These are phyloP conservation scores for Drosophila lowei DNA, from an alignment of 1,140 invertebrate species.

Conservation along the genomic window DNA sequence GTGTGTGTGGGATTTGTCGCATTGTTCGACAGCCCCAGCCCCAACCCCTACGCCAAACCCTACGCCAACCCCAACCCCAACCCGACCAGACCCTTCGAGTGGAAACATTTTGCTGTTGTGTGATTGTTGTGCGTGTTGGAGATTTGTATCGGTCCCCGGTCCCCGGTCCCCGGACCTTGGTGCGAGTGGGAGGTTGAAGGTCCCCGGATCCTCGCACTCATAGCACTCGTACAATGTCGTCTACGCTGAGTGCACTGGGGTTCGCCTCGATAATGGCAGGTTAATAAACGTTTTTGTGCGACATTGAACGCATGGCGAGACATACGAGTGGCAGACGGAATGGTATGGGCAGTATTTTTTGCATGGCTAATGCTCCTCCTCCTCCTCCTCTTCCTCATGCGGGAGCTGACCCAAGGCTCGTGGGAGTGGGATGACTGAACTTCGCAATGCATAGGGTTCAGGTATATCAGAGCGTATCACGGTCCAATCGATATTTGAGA, in stretches of 20 bases:
- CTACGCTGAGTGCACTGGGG: constrained; percentile 49
- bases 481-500: constrained; percentile 26
- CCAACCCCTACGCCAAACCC: too few relatives aligned
- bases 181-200: constrained; percentile 23
- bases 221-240: constrained; percentile 39
- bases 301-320: constrained; percentile 50
- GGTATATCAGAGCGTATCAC: constrained; percentile 28
- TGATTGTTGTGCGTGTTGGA: constrained; percentile 65
- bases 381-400: background rate
- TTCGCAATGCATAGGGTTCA: constrained; percentile 9
- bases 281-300: constrained; percentile 75
- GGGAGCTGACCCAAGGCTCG: constrained; percentile 15
- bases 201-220: constrained; percentile 20
- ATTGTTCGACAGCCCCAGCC: background rate
- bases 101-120: constrained; percentile 31
- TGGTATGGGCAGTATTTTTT: constrained; percentile 29
- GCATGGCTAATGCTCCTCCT: constrained; percentile 30
- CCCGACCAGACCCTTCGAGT: constrained; percentile 16
- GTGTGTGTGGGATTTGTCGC: constrained; percentile 9
- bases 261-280: constrained; percentile 64
- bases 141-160: constrained; percentile 60
- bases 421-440: constrained; percentile 30
- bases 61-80: constrained; percentile 1
- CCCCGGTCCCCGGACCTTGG: constrained; percentile 42
- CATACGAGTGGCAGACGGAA: constrained; percentile 16